Evolutionary conservation across 2,888 invertebrate species (phyloP).

Genomic region (Rhyacophila evoluta): DNA sequence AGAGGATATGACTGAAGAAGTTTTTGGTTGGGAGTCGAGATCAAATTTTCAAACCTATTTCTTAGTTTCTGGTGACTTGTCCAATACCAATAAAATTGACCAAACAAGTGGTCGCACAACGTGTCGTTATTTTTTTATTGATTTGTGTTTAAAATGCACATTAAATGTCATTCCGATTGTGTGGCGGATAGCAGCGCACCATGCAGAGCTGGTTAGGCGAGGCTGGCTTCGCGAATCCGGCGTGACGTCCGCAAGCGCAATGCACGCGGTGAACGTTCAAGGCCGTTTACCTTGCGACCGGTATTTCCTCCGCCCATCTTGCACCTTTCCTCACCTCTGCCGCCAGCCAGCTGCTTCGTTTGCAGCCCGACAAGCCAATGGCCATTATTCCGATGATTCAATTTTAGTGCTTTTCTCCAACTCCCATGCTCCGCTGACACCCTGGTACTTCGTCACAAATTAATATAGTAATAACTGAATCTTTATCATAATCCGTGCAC

Average conservation of each 20-base stretch:
- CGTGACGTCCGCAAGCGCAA: slow-evolving; percentile 17
- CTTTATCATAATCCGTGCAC: no score
- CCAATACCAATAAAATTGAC: no score
- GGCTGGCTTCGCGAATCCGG: background rate
- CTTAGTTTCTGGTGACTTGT: no score
- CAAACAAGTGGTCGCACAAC: no score
- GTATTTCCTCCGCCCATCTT: slow-evolving; percentile 35
- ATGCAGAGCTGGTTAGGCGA: background rate
- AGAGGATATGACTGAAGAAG: no score
- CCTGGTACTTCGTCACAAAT: background rate
- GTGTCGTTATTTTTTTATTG: no score
- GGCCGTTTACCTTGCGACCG: slow-evolving; percentile 51
- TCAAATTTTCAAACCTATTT: no score
- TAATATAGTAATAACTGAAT: no score
- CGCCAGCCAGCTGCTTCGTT: slow-evolving; percentile 7
- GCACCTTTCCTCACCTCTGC: background rate
- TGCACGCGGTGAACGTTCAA: slow-evolving; percentile 34
- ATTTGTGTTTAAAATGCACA: background rate
- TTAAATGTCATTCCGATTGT: background rate
- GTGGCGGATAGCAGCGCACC: background rate
- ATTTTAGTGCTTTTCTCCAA: background rate
- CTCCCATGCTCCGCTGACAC: background rate
- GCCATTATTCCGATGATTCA: slow-evolving; percentile 16
- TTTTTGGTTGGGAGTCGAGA: no score
- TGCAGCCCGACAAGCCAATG: slow-evolving; percentile 1